Percentiles rank a stretch among this genome's conserved stretches.
Conservation (phyloP, 2,888 invertebrate genomes). For the Antheraea yamamai region DNA sequence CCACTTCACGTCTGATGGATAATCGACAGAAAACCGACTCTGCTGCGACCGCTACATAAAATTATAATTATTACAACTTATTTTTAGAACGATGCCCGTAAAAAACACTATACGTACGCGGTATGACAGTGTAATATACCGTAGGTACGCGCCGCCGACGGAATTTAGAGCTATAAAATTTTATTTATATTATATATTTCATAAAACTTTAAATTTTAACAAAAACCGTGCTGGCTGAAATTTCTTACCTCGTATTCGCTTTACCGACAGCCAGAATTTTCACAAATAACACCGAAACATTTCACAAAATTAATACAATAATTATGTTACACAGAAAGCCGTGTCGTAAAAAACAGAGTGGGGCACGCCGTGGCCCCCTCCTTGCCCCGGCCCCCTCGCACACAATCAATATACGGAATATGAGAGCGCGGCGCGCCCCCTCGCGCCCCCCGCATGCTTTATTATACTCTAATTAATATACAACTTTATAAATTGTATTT, state of each 20-base stretch:
- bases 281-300: slow-evolving; percentile 81
- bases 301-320: slow-evolving; percentile 82
- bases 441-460: slow-evolving; percentile 81
- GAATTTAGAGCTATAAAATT: slow-evolving; percentile 77
- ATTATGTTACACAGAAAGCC: slow-evolving; percentile 83
- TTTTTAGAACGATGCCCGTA: slow-evolving; percentile 83
- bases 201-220: slow-evolving; percentile 58
- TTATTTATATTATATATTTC: slow-evolving; percentile 69
- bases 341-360: slow-evolving; percentile 83
- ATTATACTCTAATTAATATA: slow-evolving; percentile 82
- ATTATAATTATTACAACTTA: slow-evolving; percentile 83
- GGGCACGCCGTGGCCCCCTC: slow-evolving; percentile 83
- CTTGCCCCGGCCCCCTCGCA: slow-evolving; percentile 80
- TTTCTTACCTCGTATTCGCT: slow-evolving; percentile 75
- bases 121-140: slow-evolving; percentile 81
- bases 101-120: slow-evolving; percentile 83
- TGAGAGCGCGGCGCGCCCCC: slow-evolving; percentile 82
- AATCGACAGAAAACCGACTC: slow-evolving; percentile 78
- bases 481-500: slow-evolving; percentile 77
- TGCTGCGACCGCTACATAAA: slow-evolving; percentile 81
- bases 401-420: slow-evolving; percentile 83
- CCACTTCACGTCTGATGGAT: slow-evolving; percentile 66
- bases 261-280: slow-evolving; percentile 77
- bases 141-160: slow-evolving; percentile 80
- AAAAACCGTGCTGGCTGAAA: slow-evolving; percentile 59